Evolutionary conservation across 2,888 invertebrate species (phyloP).

Genomic region (Oligia latruncula): DNA sequence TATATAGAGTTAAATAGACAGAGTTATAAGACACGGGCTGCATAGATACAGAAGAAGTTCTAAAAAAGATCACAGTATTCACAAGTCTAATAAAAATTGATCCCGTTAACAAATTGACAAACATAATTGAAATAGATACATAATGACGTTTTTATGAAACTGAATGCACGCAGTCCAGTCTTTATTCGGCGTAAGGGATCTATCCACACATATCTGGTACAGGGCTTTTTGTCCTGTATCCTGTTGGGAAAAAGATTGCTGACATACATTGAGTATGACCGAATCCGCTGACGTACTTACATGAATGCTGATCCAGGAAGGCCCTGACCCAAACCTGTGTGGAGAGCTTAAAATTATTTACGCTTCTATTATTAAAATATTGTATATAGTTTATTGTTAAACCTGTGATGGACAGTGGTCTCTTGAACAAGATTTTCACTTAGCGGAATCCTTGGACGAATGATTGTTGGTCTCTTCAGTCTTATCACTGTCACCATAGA

Average conservation of each 20-base stretch:
- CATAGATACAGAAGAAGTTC: conserved; percentile 45
- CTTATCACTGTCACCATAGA: conserved; percentile 92
- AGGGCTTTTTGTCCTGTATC: not conserved
- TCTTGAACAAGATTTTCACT: conserved; percentile 74
- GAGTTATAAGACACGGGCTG: conserved; percentile 12
- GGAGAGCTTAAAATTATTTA: conserved; percentile 23
- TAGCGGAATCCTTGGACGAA: conserved; percentile 88
- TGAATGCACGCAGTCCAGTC: conserved; percentile 59
- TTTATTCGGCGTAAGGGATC: conserved; percentile 26
- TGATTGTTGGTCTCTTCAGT: conserved; percentile 90
- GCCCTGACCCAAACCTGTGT: not conserved
- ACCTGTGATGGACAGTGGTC: conserved; percentile 64
- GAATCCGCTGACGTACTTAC: not conserved
- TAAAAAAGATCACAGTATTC: conserved; percentile 62
- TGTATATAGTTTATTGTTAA: conserved; percentile 55
- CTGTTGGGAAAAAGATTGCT: not conserved
- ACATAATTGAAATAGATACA: conserved; percentile 42
- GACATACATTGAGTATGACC: conserved; percentile 3
- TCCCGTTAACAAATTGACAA: conserved; percentile 57
- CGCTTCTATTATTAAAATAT: conserved; percentile 49
- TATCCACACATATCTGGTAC: conserved; percentile 1
- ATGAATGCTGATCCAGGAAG: not conserved
- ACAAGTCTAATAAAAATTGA: conserved; percentile 64
- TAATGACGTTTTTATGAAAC: conserved; percentile 38
- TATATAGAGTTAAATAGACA: conserved; percentile 14